Base-by-base conservation (phyloP, 2,888 invertebrate genomes). In the Cordilura impudica region DNA sequence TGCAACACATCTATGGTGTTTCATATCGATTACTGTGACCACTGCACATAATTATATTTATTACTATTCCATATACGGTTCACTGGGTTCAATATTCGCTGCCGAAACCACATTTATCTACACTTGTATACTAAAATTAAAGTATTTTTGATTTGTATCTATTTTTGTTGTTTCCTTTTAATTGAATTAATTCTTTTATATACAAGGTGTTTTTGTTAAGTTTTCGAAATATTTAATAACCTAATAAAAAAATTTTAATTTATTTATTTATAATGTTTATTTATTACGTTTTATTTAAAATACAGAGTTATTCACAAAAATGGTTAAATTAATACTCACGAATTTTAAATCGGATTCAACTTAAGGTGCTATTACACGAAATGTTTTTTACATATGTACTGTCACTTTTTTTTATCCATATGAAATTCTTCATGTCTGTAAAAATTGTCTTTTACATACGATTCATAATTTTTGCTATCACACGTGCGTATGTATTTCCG, bases 51-150 rank as follows among this genome's bases (percentile, higher is more conserved):
- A 29, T 26, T 51, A 51, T 5, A n/a, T 10, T 51, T 10, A 49
- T 45, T n/a, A 43, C 21, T n/a, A 39, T 47, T 43, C 26, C 29
- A 16, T 51, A 63, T 43, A 49, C 43, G 47, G 49, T 65, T 51
- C n/a, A 63, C 21, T 45, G 69, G 73, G 58, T 49, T 54, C 74
- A 70, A 47, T 65, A 53, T 2, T 26, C 45, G 35, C 12, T 47
- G 16, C 23, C 47, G 35, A 45, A 56, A 69, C 39, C 29, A 58
- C 43, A 63, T 61, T 61, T 77, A 47, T 73, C 18, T 53, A 61
- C 58, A 66, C 19, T 51, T 69, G 8, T 54, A 53, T 53, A 53
- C 16, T 47, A 29, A 43, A 29, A 51, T 65, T 63, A 43, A 58
- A 45, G 26, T 4, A 45, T 56, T 72, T 26, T 49, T 53, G 19